Percentiles rank a stretch among this genome's conserved stretches.
Evolutionary conservation across 2,888 invertebrate genomes (phyloP).

Genomic region (Caenorhabditis zanzibari): DNA sequence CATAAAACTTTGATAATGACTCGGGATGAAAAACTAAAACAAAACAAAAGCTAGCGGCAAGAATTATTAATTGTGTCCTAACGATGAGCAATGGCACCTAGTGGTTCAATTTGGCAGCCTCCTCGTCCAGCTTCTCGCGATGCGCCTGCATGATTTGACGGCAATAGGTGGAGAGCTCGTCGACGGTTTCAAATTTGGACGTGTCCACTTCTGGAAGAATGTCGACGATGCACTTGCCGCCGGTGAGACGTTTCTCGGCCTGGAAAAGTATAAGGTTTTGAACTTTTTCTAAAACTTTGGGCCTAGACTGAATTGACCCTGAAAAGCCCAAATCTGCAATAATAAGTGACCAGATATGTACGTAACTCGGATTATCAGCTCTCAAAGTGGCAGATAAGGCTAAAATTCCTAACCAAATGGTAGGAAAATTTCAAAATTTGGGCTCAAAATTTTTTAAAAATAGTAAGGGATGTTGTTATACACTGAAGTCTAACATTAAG

Average conservation of each 20-base stretch:
- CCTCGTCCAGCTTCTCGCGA: constrained; percentile 61
- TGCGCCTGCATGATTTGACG: constrained; percentile 68
- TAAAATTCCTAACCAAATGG: too few relatives aligned
- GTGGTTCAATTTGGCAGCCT: constrained; percentile 44
- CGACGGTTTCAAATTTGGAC: constrained; percentile 69
- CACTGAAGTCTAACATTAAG: too few relatives aligned
- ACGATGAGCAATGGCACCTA: background rate
- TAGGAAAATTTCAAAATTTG: background rate
- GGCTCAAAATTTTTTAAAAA: constrained; percentile 5
- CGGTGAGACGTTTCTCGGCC: constrained; percentile 68
- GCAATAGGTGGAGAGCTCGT: constrained; percentile 73
- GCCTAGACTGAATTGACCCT: too few relatives aligned
- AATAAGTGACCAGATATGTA: too few relatives aligned
- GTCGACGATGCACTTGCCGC: constrained; percentile 71
- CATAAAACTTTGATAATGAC: constrained; percentile 6
- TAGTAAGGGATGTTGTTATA: too few relatives aligned
- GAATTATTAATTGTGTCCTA: constrained; percentile 48
- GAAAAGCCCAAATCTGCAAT: too few relatives aligned
- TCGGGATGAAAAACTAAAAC: background rate
- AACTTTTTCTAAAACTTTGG: too few relatives aligned
- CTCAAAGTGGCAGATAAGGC: too few relatives aligned
- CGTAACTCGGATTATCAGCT: too few relatives aligned
- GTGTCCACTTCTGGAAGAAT: constrained; percentile 72
- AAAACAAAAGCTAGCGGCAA: constrained; percentile 52
- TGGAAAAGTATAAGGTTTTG: constrained; percentile 34